These are phyloP conservation scores for Ovis canadensis DNA, from an alignment of 2,113 vertebrate species.

Conservation along the genomic window DNA sequence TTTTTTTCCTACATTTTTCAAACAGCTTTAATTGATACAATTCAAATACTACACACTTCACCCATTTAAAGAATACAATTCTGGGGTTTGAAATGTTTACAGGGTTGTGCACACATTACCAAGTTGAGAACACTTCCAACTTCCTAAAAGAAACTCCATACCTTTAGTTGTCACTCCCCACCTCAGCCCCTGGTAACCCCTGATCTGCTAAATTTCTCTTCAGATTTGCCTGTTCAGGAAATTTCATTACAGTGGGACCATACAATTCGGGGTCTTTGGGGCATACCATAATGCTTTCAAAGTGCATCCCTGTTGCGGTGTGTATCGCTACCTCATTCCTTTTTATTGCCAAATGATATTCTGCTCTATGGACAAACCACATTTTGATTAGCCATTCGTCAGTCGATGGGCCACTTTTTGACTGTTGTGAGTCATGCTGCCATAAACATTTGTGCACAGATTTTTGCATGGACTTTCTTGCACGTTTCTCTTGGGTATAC, in stretches of 20 bases:
- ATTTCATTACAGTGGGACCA: not conserved
- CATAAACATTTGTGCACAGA: not conserved
- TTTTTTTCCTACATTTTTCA: not conserved
- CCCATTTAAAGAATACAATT: not conserved
- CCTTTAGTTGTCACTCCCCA: not conserved
- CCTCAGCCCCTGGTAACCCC: not conserved
- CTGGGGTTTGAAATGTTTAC: not conserved
- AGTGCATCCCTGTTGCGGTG: fast-evolving
- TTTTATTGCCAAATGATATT: not conserved
- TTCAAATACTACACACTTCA: not conserved
- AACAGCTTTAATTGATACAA: not conserved
- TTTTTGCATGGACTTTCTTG: not conserved
- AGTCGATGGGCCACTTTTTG: not conserved
- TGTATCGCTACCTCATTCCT: not conserved
- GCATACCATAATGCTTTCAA: not conserved
- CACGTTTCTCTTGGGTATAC: not conserved
- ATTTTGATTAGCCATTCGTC: not conserved
- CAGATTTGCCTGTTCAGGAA: not conserved
- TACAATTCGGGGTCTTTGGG: fast-evolving
- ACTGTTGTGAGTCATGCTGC: not conserved
- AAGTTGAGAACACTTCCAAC: not conserved
- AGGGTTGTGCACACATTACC: not conserved
- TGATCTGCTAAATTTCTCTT: not conserved
- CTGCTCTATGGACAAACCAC: not conserved
- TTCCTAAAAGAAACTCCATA: not conserved